phyloP scores from a whole-genome alignment of 2,888 invertebrate genomes.

The Polyommatus icarus region DNA sequence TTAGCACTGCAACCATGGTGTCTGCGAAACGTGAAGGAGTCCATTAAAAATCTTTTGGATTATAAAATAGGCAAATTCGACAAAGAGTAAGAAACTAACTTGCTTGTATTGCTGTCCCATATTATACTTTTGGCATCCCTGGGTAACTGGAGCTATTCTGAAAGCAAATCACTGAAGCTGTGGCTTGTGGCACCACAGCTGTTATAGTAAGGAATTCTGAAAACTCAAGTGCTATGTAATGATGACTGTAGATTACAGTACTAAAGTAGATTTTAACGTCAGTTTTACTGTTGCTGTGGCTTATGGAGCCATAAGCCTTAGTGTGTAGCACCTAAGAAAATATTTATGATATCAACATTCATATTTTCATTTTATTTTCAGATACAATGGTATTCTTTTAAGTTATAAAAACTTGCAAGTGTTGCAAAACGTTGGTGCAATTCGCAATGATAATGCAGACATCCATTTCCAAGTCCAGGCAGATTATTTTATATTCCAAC shows the following conservation, averaged over 20 bases:
- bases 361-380: conserved; percentile 55
- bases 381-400: conserved; percentile 84
- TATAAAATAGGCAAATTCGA: conserved; percentile 82
- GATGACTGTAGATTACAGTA: no score
- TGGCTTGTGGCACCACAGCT: no score
- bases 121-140: not conserved
- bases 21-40: conserved; percentile 79
- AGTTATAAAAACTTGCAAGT: conserved; percentile 84
- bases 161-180: not conserved
- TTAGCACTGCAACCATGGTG: conserved; percentile 83
- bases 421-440: conserved; percentile 78
- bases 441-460: conserved; percentile 82
- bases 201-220: no score
- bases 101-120: not conserved
- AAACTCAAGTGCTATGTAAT: no score
- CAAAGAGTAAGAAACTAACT: conserved; percentile 81
- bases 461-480: conserved; percentile 84
- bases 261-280: no score
- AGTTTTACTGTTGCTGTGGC: not conserved
- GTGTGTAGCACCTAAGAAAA: not conserved
- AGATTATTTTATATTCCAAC: conserved; percentile 84
- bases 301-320: no score
- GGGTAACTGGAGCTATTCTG: not conserved
- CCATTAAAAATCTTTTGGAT: conserved; percentile 80
- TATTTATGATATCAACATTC: no score